Evolutionary conservation across 2,888 invertebrate species (phyloP), one percentile per base, ranked within the genome.

Genomic region (Cephonodes hylas): DNA sequence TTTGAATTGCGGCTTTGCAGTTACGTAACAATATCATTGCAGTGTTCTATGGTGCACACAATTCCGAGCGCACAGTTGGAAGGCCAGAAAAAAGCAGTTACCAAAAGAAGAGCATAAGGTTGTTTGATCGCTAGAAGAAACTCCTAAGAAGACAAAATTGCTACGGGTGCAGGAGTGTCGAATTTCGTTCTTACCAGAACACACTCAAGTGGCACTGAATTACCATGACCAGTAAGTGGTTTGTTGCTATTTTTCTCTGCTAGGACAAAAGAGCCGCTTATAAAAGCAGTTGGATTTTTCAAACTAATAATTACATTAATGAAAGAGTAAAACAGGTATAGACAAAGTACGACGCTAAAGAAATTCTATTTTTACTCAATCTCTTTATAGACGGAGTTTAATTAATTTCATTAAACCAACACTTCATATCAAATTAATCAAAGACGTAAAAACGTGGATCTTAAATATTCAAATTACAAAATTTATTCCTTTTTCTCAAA

Each of bases 401-500:
- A 53, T 53, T 53, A 31, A 31, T 53, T 53, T 53, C 18, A 18
- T 18, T 27, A 27, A 53, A 53, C 53, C 31, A 53, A 53, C 31
- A 53, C 53, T 53, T 53, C 31, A 31, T 53, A 31, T 31, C 27
- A 53, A 53, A 53, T 53, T 53, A 53, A 53, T 53, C 27, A 53
- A 53, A 31, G 53, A 53, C 31, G 18, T 10, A 53, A 53, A 53
- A 53, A 53, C 10, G 8, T 53, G 10, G 31, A 53, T 53, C 53
- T 31, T 53, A 18, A 31, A 18, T 31, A 53, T 31, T 27, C 53
- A 53, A 53, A 53, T 53, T 53, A 31, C 18, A 53, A 20, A 53
- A 10, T 31, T 27, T 53, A 31, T 53, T 31, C 18, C 8, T 53
- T 31, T 10, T 53, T 48, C 25, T n/a, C 15, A n/a, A 48, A 53